These are phyloP conservation scores for Cochlearius cochlearius DNA, from an alignment of 2,113 vertebrate genomes.

Conservation along the genomic window DNA sequence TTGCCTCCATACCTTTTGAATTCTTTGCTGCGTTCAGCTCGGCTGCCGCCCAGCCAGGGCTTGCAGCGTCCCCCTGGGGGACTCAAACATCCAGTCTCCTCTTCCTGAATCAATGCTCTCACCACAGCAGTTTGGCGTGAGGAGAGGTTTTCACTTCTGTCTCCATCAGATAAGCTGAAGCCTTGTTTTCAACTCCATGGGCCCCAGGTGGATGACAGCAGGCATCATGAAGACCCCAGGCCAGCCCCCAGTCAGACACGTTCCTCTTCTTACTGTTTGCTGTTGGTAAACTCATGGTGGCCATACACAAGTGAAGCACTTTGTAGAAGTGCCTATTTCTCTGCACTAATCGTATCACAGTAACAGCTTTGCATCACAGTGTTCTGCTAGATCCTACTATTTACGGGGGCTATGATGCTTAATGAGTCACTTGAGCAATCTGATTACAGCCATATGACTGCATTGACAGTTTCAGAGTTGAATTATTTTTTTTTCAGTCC, in stretches of 20 bases:
- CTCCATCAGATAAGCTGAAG: background rate
- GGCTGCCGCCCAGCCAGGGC: background rate
- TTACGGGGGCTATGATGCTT: background rate
- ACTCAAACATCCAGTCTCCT: background rate
- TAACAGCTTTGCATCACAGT: background rate
- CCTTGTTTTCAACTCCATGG: background rate
- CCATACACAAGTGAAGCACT: background rate
- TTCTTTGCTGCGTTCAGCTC: rapidly evolving
- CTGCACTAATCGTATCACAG: background rate
- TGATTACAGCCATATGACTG: background rate
- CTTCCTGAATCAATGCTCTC: background rate
- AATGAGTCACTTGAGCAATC: background rate
- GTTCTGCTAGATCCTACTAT: background rate
- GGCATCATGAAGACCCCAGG: background rate
- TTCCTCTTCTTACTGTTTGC: background rate
- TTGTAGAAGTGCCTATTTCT: background rate
- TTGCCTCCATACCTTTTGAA: background rate
- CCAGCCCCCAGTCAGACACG: background rate
- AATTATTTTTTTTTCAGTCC: background rate
- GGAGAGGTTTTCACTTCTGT: background rate
- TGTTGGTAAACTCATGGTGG: background rate
- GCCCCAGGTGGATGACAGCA: background rate
- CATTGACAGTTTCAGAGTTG: background rate
- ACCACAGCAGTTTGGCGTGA: background rate
- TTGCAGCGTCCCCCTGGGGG: background rate